These are phyloP conservation scores for Telmatochromis sp. DNA, from an alignment of 2,113 vertebrate genomes.

Conservation along the genomic window DNA sequence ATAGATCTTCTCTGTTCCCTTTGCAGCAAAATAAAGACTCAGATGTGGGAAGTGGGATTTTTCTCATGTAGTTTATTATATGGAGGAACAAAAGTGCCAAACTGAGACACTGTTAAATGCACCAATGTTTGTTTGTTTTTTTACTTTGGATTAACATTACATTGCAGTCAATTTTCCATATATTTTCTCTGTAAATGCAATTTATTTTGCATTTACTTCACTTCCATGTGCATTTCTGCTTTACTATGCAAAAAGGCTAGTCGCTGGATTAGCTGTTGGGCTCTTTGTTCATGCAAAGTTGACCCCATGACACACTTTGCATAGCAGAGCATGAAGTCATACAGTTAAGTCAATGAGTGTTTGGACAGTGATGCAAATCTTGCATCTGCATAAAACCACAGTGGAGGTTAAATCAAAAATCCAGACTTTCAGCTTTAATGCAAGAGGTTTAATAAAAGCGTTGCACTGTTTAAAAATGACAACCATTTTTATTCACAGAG, in stretches of 20 bases:
- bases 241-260: background rate
- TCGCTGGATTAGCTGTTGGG: fast-evolving
- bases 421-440: background rate
- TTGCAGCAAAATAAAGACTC: background rate
- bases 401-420: background rate
- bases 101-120: background rate
- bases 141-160: background rate
- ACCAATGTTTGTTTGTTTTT: fast-evolving
- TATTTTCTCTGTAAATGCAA: background rate
- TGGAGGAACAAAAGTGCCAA: background rate
- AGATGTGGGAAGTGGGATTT: background rate
- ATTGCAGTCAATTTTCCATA: background rate
- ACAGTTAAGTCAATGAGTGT: background rate
- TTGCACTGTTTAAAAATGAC: background rate
- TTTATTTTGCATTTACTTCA: background rate
- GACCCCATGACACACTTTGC: background rate
- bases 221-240: background rate
- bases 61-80: background rate
- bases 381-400: background rate
- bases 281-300: background rate
- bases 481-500: background rate
- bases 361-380: background rate
- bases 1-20: background rate
- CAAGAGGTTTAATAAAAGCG: background rate
- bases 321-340: background rate